phyloP scores from a whole-genome alignment of 2,888 invertebrate species.

The Pemphredon lugubris region DNA sequence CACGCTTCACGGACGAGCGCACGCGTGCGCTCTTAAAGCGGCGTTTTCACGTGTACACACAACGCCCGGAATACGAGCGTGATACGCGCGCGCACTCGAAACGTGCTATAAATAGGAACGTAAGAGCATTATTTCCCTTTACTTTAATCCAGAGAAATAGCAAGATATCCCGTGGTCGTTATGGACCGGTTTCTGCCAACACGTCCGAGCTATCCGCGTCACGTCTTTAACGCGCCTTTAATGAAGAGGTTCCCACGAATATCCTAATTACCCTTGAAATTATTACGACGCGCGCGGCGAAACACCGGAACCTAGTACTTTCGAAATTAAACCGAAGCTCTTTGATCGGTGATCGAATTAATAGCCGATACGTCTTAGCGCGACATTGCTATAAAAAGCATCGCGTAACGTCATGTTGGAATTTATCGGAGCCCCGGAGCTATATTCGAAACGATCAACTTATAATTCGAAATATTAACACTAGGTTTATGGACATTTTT shows the following conservation, averaged over 20 bases:
- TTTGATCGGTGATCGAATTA: constrained; percentile 20
- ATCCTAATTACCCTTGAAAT: constrained; percentile 62
- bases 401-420: no score
- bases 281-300: constrained; percentile 37
- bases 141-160: constrained; percentile 59
- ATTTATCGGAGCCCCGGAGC: no score
- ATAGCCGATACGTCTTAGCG: constrained; percentile 10
- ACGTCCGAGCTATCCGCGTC: constrained; percentile 20
- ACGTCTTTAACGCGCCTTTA: constrained; percentile 50
- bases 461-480: no score
- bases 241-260: constrained; percentile 61
- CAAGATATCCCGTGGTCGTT: constrained; percentile 44
- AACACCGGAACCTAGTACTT: constrained; percentile 33
- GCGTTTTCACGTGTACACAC: constrained; percentile 19
- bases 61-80: not conserved
- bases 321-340: constrained; percentile 3
- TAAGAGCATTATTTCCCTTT: constrained; percentile 49
- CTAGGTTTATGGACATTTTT: no score
- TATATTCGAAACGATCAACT: no score
- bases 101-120: constrained; percentile 54
- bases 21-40: constrained; percentile 21
- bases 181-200: constrained; percentile 53
- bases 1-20: not conserved
- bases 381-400: no score
- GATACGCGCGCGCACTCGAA: constrained; percentile 18